A percentile compares a stretch with the other conserved stretches of the same genome.
Evolutionary conservation across 2,797 vertebrate genomes (phyloP).

Genomic region (Podarcis lilfordi): DNA sequence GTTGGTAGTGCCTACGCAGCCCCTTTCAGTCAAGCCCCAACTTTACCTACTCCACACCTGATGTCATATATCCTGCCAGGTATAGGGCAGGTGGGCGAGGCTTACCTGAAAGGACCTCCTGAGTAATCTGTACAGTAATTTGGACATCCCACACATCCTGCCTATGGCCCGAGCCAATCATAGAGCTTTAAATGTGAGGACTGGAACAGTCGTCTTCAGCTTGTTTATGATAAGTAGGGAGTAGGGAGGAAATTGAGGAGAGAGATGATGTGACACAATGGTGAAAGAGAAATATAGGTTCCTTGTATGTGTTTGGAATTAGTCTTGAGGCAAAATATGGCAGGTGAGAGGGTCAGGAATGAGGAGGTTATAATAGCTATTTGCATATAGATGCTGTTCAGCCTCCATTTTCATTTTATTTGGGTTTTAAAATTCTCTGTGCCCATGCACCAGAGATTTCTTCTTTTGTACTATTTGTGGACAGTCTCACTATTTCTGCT

Average conservation of each 20-base stretch:
- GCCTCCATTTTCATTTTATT: background rate
- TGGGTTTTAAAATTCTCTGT: background rate
- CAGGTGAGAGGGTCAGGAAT: conserved; percentile 24
- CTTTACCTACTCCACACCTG: no score
- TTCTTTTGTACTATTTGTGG: conserved; percentile 37
- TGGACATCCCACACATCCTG: background rate
- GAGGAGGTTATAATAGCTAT: conserved; percentile 12
- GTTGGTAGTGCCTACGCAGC: no score
- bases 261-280: background rate
- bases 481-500: conserved; percentile 44
- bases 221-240: background rate
- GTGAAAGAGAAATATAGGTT: background rate
- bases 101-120: no score
- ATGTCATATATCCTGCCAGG: no score
- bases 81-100: no score
- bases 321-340: background rate
- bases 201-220: background rate
- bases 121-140: background rate
- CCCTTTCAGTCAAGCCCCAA: no score
- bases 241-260: background rate
- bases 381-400: background rate
- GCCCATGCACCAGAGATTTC: conserved; percentile 11
- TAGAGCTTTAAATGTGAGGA: background rate
- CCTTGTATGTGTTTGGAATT: conserved; percentile 12
- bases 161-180: background rate